Conservation (phyloP, 1,140 invertebrate genomes). For the Panagrolaimus sp. region DNA sequence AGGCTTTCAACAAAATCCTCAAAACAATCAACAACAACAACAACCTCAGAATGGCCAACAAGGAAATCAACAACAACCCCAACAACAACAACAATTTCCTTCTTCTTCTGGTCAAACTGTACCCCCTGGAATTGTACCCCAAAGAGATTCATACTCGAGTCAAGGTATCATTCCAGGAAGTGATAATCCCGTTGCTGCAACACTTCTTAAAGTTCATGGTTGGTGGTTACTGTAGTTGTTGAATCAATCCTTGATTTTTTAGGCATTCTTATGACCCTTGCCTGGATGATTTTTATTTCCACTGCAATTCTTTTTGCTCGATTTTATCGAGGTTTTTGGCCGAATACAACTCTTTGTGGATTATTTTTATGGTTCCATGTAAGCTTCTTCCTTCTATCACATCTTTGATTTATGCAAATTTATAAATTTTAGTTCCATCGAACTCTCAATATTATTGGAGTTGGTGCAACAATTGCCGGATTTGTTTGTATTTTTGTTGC, state of each 20-base stretch:
- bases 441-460: constrained; percentile 36
- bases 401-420: background rate
- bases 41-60: background rate
- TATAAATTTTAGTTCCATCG: constrained; percentile 34
- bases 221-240: background rate
- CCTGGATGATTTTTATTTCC: constrained; percentile 34
- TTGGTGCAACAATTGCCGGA: constrained; percentile 30
- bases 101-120: too few species aligned
- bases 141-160: background rate
- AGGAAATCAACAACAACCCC: background rate
- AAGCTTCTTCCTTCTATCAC: constrained; percentile 2
- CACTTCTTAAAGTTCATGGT: background rate
- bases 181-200: background rate
- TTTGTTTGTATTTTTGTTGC: constrained; percentile 43
- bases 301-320: constrained; percentile 38
- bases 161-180: background rate
- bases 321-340: constrained; percentile 36
- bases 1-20: background rate
- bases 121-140: background rate
- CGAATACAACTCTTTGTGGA: constrained; percentile 27
- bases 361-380: constrained; percentile 40
- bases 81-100: background rate
- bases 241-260: background rate
- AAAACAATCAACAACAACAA: constrained; percentile 10
- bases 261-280: constrained; percentile 30